Evolutionary conservation across 2,797 vertebrate genomes (phyloP), one percentile per base, ranked within the genome.

Genomic region (Enteromius afrohamiltoni): DNA sequence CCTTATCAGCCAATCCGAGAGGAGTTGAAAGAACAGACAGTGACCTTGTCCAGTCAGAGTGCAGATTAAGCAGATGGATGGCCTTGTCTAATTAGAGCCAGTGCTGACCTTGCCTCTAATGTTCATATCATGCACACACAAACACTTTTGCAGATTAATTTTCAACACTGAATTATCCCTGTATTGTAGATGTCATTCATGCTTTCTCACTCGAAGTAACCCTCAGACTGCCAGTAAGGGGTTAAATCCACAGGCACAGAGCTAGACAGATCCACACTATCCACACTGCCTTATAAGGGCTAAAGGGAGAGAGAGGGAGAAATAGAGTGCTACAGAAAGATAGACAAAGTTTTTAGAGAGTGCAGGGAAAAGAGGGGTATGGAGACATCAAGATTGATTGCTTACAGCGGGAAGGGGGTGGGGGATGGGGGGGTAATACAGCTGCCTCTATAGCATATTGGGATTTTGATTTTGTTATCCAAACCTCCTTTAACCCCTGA

Each of bases 241-340:
- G 91, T 94, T 94, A 92, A 93, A 64, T 51, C 7, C 71, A 70
- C 85, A 74, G 73, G 90, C 89, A 88, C 85, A 77, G 82, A 89
- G 86, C 86, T 87, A 80, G 87, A 90, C 86, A 73, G 83, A 85
- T 86, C 87, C 87, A 82, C 80, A 82, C 88, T 93, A 85, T 86
- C 87, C 85, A 80, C 79, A 82, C 88, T 93, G 91, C 94, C 94
- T 94, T 95, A 91, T 95, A 95, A 91, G 94, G 94, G 31, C 70
- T 86, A 90, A 87, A 89, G 86, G 29, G 62, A 64, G 85, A 79
- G 85, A 83, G 73, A 31, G 83, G 58, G 85, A 65, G 69, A 31
- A 83, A 86, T 80, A 16, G 47, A 85, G 68, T 10, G 37, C 37
- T 42, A 31, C 55, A 75, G 64, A 79, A 73, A 78, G 75, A 64